Percentiles rank a stretch among this genome's conserved stretches.
These are phyloP conservation scores for Aphodius granarius DNA, from an alignment of 2,888 invertebrate genomes.

Conservation along the genomic window DNA sequence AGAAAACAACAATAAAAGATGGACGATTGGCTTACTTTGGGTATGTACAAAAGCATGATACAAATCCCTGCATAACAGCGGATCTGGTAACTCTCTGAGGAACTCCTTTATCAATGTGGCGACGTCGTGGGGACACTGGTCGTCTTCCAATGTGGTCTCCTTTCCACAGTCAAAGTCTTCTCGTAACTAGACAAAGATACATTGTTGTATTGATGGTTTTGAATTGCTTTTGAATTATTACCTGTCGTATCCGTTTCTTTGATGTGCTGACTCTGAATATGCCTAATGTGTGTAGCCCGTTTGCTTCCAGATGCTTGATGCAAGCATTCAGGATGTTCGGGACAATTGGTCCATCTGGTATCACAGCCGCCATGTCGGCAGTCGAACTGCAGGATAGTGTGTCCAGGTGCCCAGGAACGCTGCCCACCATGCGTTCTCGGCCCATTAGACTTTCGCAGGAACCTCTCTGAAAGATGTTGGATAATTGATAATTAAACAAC, in stretches of 20 bases:
- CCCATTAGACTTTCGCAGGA: conserved; percentile 73
- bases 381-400: conserved; percentile 53
- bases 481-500: neutral
- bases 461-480: conserved; percentile 64
- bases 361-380: conserved; percentile 53
- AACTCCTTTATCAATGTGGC: conserved; percentile 92
- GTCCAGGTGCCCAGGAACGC: conserved; percentile 54
- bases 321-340: conserved; percentile 80
- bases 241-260: conserved; percentile 89
- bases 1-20: neutral
- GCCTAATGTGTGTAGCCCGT: conserved; percentile 83
- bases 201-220: neutral
- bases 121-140: conserved; percentile 90
- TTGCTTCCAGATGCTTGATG: conserved; percentile 76
- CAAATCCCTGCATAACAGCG: conserved; percentile 84
- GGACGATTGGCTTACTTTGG: conserved; percentile 71
- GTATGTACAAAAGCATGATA: conserved; percentile 90
- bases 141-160: conserved; percentile 71
- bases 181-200: conserved; percentile 65
- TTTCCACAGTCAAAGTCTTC: conserved; percentile 89
- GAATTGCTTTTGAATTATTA: conserved; percentile 45
- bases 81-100: conserved; percentile 90
- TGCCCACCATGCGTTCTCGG: conserved; percentile 60
- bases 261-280: conserved; percentile 92
- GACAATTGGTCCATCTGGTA: conserved; percentile 60